These are phyloP conservation scores for Zaprionus gabonicus DNA, from an alignment of 1,140 invertebrate species.

Conservation along the genomic window DNA sequence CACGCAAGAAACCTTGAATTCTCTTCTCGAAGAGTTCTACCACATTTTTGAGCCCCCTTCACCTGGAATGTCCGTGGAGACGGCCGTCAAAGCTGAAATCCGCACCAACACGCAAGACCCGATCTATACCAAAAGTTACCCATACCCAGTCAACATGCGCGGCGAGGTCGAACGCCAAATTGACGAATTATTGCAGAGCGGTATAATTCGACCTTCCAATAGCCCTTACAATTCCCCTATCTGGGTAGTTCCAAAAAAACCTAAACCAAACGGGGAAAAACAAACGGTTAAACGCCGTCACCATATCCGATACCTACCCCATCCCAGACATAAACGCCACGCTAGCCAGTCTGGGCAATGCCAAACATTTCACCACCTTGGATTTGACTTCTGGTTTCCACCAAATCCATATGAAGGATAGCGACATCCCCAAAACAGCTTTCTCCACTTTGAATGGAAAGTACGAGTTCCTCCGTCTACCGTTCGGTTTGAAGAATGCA, in stretches of 20 bases:
- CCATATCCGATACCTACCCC: conserved; percentile 85
- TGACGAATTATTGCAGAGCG: neutral
- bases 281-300: conserved; percentile 78
- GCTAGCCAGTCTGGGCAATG: conserved; percentile 60
- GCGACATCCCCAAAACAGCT: conserved; percentile 82
- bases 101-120: neutral
- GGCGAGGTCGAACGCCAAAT: conserved; percentile 7
- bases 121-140: neutral
- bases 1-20: neutral
- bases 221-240: conserved; percentile 18
- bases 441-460: conserved; percentile 15
- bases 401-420: conserved; percentile 70
- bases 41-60: conserved; percentile 4
- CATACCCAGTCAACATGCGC: conserved; percentile 8
- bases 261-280: conserved; percentile 68
- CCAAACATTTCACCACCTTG: conserved; percentile 3
- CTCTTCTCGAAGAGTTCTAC: neutral
- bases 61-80: conserved; percentile 1
- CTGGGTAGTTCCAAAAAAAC: conserved; percentile 16
- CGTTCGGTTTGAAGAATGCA: conserved; percentile 11
- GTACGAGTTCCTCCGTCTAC: conserved; percentile 16
- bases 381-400: neutral
- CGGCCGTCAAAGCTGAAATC: conserved; percentile 1
- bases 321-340: conserved; percentile 85
- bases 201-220: conserved; percentile 9